A percentile compares a stretch with the other conserved stretches of the same genome.
Evolutionary conservation across 2,888 invertebrate genomes (phyloP).

Genomic region (Rotaria macrura): DNA sequence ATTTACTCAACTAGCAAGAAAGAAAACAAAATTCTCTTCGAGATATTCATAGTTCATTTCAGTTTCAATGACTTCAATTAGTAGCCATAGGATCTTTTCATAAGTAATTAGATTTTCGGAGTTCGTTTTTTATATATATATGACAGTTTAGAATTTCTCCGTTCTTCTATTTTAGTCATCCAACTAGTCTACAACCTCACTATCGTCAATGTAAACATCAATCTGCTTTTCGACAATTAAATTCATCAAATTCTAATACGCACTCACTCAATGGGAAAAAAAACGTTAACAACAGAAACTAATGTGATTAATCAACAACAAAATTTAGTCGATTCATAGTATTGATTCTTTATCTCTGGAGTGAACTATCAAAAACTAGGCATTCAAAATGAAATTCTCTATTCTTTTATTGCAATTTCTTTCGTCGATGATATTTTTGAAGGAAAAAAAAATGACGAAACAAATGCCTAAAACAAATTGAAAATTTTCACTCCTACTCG

Average conservation of each 20-base stretch:
- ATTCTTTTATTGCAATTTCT: not conserved
- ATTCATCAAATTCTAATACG: not conserved
- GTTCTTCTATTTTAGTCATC: not conserved
- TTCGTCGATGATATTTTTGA: not conserved
- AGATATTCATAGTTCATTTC: too few species aligned
- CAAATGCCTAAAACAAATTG: too few species aligned
- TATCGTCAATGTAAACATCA: slow-evolving; percentile 11
- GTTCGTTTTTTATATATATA: too few species aligned
- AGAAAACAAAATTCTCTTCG: too few species aligned
- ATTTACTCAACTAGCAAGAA: too few species aligned
- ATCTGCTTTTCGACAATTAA: not conserved
- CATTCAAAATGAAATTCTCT: not conserved
- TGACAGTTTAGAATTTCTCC: too few species aligned
- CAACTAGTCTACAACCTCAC: slow-evolving; percentile 14
- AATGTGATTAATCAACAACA: not conserved
- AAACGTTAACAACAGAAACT: not conserved
- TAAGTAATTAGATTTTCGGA: too few species aligned
- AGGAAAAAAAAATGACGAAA: not conserved
- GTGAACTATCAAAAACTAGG: too few species aligned
- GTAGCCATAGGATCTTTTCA: too few species aligned
- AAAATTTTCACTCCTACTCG: not conserved
- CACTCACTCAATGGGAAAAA: not conserved
- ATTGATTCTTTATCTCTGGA: not conserved
- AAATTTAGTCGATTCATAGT: not conserved
- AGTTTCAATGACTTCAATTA: too few species aligned